A percentile compares a stretch with the other conserved stretches of the same genome.
Conservation (phyloP, 2,888 invertebrate species). For the Stratiomys singularior region DNA sequence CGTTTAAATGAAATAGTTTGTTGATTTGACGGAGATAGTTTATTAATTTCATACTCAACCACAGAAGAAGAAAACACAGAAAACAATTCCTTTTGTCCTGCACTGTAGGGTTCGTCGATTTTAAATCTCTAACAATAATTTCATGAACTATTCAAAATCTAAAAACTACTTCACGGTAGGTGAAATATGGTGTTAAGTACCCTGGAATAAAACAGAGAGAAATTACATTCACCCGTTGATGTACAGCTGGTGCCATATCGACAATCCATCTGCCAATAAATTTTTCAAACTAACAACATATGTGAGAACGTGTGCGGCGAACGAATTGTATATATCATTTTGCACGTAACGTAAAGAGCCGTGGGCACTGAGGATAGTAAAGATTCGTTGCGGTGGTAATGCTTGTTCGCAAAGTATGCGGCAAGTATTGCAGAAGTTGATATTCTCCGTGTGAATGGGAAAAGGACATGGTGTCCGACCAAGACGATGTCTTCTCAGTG, state of each 20-base stretch:
- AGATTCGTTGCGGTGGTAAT: background rate
- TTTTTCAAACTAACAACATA: slow-evolving; percentile 48
- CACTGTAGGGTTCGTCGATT: too few relatives aligned
- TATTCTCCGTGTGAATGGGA: background rate
- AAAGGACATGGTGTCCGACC: background rate
- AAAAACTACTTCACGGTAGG: background rate
- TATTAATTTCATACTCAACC: too few relatives aligned
- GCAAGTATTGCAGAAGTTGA: background rate
- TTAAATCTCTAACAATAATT: background rate
- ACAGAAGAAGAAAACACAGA: too few relatives aligned
- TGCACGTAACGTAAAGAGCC: slow-evolving; percentile 29
- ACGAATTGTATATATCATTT: slow-evolving; percentile 15
- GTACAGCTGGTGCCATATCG: slow-evolving; percentile 43
- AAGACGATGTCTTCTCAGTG: background rate
- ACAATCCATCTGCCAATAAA: slow-evolving; percentile 47
- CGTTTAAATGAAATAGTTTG: too few relatives aligned
- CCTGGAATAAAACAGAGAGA: slow-evolving; percentile 35
- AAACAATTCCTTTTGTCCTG: too few relatives aligned
- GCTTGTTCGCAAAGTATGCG: background rate
- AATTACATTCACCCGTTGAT: slow-evolving; percentile 45
- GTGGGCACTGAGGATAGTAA: slow-evolving; percentile 21
- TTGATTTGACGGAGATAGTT: too few relatives aligned
- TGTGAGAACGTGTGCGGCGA: slow-evolving; percentile 36
- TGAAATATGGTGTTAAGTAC: slow-evolving; percentile 26
- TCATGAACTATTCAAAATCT: background rate